Conservation (phyloP, 2,888 invertebrate genomes). For the Euplagia quadripunctaria region DNA sequence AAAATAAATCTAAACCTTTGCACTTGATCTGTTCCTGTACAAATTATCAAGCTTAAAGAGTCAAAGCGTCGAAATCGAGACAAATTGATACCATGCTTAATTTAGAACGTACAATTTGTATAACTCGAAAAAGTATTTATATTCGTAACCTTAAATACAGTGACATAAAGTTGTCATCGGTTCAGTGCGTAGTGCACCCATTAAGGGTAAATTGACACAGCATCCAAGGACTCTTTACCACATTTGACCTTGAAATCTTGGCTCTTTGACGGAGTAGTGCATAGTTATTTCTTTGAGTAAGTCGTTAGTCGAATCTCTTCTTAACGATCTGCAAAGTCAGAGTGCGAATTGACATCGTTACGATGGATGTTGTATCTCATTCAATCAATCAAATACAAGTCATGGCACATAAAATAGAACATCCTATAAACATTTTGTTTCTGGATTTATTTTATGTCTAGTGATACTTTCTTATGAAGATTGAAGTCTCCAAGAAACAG, state of each 20-base stretch:
- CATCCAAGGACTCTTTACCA: not conserved
- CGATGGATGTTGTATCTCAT: slow-evolving; percentile 10
- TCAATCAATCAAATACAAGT: slow-evolving; percentile 7
- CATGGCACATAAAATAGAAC: not conserved
- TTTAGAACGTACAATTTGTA: not conserved
- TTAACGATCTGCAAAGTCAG: slow-evolving; percentile 6
- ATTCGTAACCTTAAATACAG: not conserved
- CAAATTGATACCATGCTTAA: not conserved
- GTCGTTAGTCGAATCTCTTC: not conserved
- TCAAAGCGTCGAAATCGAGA: no score
- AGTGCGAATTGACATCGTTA: slow-evolving; percentile 7
- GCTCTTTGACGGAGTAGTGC: not conserved
- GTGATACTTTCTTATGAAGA: not conserved
- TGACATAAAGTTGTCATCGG: not conserved
- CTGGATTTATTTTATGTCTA: not conserved
- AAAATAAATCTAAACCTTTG: no score
- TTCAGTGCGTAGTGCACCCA: no score
- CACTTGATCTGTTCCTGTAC: not conserved
- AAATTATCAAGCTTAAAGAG: no score
- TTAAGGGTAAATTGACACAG: not conserved
- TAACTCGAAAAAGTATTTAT: no score
- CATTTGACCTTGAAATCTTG: not conserved
- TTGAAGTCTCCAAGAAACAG: not conserved
- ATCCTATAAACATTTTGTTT: not conserved
- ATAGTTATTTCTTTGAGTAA: slow-evolving; percentile 4